Base-by-base conservation (phyloP, 2,888 invertebrate species). In the Cryptus armator region DNA sequence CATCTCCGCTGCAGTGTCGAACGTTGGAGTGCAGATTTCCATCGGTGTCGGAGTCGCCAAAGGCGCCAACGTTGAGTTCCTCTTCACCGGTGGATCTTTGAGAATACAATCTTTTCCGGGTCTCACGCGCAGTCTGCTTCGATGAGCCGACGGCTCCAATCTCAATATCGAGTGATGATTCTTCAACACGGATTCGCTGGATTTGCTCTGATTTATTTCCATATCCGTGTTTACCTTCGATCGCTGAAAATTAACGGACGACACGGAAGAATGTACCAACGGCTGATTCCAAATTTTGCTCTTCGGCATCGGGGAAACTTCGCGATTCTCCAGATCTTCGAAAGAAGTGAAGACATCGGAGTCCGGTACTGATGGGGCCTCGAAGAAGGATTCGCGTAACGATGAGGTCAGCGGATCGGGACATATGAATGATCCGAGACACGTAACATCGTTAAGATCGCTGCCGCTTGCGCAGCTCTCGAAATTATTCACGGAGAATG, bases 311-410 rank as follows among this genome's bases (percentile, higher is more conserved):
- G 64, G 81, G 19, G n/a, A 84, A 44, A n/a, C 53, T 43, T n/a
- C 84, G 16, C 84, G 82, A 68, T 88, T 88, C 3, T 92, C 91
- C 24, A 89, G 88, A 44, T 92, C 92, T 29, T 93, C 93, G 82
- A 93, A 91, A 1, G 93, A 93, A 70, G 92, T 90, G 81, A 91
- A 93, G 12, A 91, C 89, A 72, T 93, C 92, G 2, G 93, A 93
- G 71, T 92, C 90, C 4, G 90, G 91, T n/a, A 90, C 89, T 0
- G 93, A 93, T 2, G 92, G 90, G 0, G 90, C 91, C 48, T 91
- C 91, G 79, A 93, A 92, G 75, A 92, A 92, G 3, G 93, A 93
- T 48, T 93, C 93, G 12, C 90, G 87, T 16, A 93, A 83, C 0
- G 93, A 93, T 3, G 93, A 93, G 43, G 90, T 91, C 32, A 93